phyloP scores from a whole-genome alignment of 2,797 vertebrate species.

The Sebastes melanostomus region DNA sequence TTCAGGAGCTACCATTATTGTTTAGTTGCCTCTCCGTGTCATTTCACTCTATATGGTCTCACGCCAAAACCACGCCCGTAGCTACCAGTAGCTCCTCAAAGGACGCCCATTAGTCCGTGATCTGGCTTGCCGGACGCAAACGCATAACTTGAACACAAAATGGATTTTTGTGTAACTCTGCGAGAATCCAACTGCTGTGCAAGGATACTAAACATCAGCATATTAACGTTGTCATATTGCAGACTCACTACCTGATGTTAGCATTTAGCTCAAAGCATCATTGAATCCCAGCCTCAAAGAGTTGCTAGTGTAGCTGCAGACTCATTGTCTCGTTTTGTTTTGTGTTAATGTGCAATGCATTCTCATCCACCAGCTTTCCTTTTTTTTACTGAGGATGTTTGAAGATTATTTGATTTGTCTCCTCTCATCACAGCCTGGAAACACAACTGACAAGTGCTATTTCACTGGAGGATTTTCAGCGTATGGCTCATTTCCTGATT shows the following conservation, averaged over 20 bases:
- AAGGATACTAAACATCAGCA: neutral
- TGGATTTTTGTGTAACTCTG: too few relatives aligned
- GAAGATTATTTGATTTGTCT: slow-evolving; percentile 15
- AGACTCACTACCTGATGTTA: neutral
- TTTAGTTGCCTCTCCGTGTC: too few relatives aligned
- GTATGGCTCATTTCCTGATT: slow-evolving; percentile 24
- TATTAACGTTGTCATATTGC: neutral
- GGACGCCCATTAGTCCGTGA: too few relatives aligned
- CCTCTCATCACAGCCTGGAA: slow-evolving; percentile 21
- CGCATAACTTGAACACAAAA: too few relatives aligned
- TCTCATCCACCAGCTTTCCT: neutral
- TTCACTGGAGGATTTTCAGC: slow-evolving; percentile 19
- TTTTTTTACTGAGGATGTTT: neutral
- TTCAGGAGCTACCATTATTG: too few relatives aligned
- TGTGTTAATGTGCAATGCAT: neutral
- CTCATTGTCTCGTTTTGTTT: neutral
- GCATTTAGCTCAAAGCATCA: neutral
- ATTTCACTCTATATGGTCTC: too few relatives aligned
- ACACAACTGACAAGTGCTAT: slow-evolving; percentile 17
- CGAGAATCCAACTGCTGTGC: too few relatives aligned
- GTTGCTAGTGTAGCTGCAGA: neutral
- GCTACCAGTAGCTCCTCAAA: too few relatives aligned
- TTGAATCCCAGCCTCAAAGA: neutral
- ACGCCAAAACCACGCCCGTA: too few relatives aligned
- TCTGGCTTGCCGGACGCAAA: too few relatives aligned